These are phyloP conservation scores for Popillia japonica DNA, from an alignment of 1,140 invertebrate species.

Conservation along the genomic window DNA sequence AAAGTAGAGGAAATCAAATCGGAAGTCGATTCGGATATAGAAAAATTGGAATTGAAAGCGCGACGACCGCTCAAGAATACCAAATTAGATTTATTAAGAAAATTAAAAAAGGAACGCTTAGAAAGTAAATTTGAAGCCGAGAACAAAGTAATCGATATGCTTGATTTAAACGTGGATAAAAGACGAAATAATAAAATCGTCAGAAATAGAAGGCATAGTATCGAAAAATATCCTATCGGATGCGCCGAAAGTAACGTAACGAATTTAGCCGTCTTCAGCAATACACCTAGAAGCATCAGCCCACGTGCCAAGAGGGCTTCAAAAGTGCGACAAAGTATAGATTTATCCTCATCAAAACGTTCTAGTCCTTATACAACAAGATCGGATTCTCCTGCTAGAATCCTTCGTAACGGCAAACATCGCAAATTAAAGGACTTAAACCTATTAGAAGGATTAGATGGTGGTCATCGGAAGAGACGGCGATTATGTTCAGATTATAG, in stretches of 20 bases:
- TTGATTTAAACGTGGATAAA: slow-evolving; percentile 57
- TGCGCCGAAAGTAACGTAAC: slow-evolving; percentile 43
- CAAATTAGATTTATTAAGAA: slow-evolving; percentile 49
- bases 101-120: slow-evolving; percentile 55
- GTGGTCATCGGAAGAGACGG: slow-evolving; percentile 64
- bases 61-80: slow-evolving; percentile 48
- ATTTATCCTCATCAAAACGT: slow-evolving; percentile 58
- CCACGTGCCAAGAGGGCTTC: slow-evolving; percentile 49
- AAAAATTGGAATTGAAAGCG: slow-evolving; percentile 42
- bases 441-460: slow-evolving; percentile 64
- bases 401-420: slow-evolving; percentile 72
- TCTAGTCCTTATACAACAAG: slow-evolving; percentile 65
- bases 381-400: slow-evolving; percentile 63
- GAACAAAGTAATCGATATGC: slow-evolving; percentile 52
- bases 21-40: slow-evolving; percentile 43
- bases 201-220: slow-evolving; percentile 56
- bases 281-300: slow-evolving; percentile 50
- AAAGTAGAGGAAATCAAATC: slow-evolving; percentile 50
- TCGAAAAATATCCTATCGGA: slow-evolving; percentile 56
- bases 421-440: slow-evolving; percentile 63
- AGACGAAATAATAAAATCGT: slow-evolving; percentile 48
- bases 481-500: slow-evolving; percentile 68
- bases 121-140: slow-evolving; percentile 48
- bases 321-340: slow-evolving; percentile 46
- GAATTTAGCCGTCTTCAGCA: slow-evolving; percentile 46